These are phyloP conservation scores for Sipha flava DNA, from an alignment of 1,140 invertebrate genomes.

Conservation along the genomic window DNA sequence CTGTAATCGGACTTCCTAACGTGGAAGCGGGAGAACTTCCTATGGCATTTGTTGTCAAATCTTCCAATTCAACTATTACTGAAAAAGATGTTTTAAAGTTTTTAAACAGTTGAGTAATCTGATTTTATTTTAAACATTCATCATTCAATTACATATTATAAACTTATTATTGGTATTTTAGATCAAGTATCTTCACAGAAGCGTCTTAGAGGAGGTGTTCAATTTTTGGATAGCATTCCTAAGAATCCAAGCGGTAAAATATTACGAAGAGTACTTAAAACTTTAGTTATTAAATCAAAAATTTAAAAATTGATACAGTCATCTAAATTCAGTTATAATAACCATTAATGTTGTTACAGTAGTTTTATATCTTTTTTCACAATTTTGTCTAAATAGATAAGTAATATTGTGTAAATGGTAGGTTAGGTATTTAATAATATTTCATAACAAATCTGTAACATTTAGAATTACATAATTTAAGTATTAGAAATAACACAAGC, in stretches of 20 bases:
- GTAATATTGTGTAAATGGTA: no score
- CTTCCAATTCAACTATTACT: constrained; percentile 43
- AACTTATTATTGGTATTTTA: neutral
- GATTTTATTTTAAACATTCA: neutral
- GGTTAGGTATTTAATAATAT: no score
- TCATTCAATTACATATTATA: neutral
- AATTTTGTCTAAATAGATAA: no score
- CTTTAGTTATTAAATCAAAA: neutral
- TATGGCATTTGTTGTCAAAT: constrained; percentile 52
- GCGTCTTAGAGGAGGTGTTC: constrained; percentile 54
- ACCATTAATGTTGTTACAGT: no score
- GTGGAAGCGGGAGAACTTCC: constrained; percentile 56
- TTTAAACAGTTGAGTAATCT: constrained; percentile 44
- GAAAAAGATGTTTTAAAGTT: constrained; percentile 50
- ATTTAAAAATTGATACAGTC: constrained; percentile 23
- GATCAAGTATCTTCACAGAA: constrained; percentile 60
- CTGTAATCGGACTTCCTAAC: constrained; percentile 61
- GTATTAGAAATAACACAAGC: no score
- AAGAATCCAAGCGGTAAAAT: constrained; percentile 69
- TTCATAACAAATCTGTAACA: no score
- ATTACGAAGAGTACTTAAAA: constrained; percentile 53
- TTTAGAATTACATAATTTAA: no score
- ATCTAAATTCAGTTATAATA: no score
- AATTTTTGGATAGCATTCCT: constrained; percentile 60
- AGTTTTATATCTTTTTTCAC: no score